A percentile compares a stretch with the other conserved stretches of the same genome.
Conservation (phyloP, 2,888 invertebrate genomes). For the Pristionchus exspectatus region DNA sequence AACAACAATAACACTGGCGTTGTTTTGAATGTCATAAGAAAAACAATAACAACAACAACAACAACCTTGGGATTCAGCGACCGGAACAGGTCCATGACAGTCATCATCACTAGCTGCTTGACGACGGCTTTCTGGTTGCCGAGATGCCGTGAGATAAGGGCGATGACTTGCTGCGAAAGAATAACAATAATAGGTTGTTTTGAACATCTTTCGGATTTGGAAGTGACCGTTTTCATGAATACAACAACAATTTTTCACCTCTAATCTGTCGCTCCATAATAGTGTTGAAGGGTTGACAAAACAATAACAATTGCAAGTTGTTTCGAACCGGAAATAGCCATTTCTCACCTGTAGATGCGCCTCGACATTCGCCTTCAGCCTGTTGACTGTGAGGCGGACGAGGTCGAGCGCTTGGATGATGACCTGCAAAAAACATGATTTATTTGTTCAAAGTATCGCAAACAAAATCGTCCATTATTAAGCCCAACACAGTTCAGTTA, state of each 20-base stretch:
- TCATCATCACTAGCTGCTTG: conserved; percentile 81
- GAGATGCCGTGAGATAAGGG: conserved; percentile 80
- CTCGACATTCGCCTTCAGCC: conserved; percentile 77
- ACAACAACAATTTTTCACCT: too few relatives aligned
- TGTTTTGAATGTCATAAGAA: not conserved
- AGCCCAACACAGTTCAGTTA: too few relatives aligned
- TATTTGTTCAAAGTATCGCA: too few relatives aligned
- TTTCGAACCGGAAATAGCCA: not conserved
- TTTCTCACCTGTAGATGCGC: conserved; percentile 64
- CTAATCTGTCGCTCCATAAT: too few relatives aligned
- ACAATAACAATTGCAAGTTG: not conserved
- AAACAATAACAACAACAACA: not conserved
- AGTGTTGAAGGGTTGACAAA: too few relatives aligned
- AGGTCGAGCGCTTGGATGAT: conserved; percentile 81
- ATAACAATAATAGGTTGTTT: not conserved
- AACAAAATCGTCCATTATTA: too few relatives aligned
- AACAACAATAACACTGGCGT: not conserved
- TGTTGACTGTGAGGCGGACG: conserved; percentile 80
- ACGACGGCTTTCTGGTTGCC: conserved; percentile 82
- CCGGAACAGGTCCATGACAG: conserved; percentile 82
- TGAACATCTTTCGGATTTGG: not conserved
- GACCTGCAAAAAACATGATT: conserved; percentile 77
- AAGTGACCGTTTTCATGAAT: too few relatives aligned
- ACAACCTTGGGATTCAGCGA: conserved; percentile 43
- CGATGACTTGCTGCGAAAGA: conserved; percentile 79